Conservation (phyloP, 1,140 invertebrate genomes). For the Holotrichia oblita region DNA sequence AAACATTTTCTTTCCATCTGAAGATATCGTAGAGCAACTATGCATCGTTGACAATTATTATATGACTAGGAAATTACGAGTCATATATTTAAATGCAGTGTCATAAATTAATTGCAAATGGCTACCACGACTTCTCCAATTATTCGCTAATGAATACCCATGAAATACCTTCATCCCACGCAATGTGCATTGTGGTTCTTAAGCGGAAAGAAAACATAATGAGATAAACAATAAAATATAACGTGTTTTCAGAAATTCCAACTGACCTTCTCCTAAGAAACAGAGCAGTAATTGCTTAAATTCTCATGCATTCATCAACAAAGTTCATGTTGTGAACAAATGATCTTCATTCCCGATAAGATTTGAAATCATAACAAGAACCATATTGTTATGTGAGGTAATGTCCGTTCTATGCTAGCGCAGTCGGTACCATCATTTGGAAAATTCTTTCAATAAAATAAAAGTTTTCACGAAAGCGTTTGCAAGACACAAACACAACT, state of each 20-base stretch:
- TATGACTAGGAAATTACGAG: too few species aligned
- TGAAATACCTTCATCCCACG: too few species aligned
- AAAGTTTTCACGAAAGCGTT: neutral
- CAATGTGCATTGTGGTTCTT: too few species aligned
- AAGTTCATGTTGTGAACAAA: neutral
- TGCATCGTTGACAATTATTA: too few species aligned
- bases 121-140: too few species aligned
- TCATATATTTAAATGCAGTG: too few species aligned
- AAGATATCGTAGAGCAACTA: too few species aligned
- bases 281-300: constrained; percentile 20
- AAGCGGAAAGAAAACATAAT: neutral
- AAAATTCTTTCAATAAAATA: neutral
- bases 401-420: neutral
- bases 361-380: constrained; percentile 20
- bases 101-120: too few species aligned
- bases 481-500: neutral
- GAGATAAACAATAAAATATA: neutral
- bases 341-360: constrained; percentile 15
- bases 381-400: constrained; percentile 24
- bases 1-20: too few species aligned
- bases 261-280: constrained; percentile 12
- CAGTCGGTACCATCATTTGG: neutral
- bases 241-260: constrained; percentile 26
- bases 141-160: too few species aligned
- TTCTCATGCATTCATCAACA: constrained; percentile 30